Conservation (phyloP, 2,888 invertebrate genomes). For the Dendrolimus houi region DNA sequence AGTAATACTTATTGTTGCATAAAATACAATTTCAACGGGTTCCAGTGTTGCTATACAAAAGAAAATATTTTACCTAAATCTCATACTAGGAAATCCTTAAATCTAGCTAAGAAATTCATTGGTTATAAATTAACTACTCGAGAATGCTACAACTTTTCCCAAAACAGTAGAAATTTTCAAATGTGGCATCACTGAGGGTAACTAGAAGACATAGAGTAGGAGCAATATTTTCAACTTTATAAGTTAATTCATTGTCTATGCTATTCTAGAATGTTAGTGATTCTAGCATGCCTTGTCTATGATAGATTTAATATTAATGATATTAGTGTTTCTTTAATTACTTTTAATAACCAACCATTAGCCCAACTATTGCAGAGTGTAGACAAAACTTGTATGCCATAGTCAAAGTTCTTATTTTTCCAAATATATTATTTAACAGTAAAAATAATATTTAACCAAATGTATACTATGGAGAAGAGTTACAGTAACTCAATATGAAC, state of each 20-base stretch:
- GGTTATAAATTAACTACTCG: background rate
- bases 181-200: constrained; percentile 51
- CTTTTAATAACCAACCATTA: constrained; percentile 45
- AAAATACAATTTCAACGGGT: no score
- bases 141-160: constrained; percentile 8
- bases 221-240: constrained; percentile 19
- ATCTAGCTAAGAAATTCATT: no score
- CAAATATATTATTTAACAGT: background rate
- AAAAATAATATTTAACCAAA: background rate
- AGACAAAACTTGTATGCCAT: constrained; percentile 30
- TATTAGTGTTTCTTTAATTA: constrained; percentile 34
- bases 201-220: constrained; percentile 30
- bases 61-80: background rate
- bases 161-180: constrained; percentile 19
- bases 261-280: constrained; percentile 55
- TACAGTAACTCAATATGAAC: no score
- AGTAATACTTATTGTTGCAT: no score
- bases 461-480: no score
- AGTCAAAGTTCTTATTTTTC: constrained; percentile 21
- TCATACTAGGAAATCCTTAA: background rate
- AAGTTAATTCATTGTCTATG: constrained; percentile 25
- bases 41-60: no score
- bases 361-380: constrained; percentile 47
- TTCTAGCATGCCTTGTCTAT: constrained; percentile 63
- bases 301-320: constrained; percentile 28